phyloP scores from a whole-genome alignment of 2,113 vertebrate genomes.

The Falco punctatus region DNA sequence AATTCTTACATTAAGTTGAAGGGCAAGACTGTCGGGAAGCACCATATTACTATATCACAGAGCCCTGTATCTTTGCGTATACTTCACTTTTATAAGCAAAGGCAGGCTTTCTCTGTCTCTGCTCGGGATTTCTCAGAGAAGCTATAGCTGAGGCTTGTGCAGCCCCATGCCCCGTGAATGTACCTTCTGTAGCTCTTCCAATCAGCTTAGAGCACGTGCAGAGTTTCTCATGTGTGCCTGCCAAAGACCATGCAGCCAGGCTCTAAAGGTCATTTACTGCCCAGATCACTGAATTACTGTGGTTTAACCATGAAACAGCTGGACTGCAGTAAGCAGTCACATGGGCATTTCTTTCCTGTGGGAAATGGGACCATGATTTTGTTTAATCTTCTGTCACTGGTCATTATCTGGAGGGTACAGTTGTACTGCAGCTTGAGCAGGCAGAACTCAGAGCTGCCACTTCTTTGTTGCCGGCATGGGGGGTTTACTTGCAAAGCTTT shows the following conservation, averaged over 20 bases:
- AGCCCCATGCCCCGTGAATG: rapidly evolving
- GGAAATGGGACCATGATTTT: not conserved
- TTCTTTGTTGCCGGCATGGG: not conserved
- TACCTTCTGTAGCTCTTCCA: not conserved
- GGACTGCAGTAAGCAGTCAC: not conserved
- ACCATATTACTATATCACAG: not conserved
- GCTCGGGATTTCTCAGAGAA: not conserved
- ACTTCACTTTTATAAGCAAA: not conserved
- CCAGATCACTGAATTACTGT: not conserved
- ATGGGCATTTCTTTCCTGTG: not conserved
- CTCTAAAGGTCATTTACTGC: not conserved
- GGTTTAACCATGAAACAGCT: not conserved
- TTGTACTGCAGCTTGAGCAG: not conserved
- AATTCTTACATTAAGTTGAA: not conserved
- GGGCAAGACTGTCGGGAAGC: not conserved
- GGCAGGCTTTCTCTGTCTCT: not conserved
- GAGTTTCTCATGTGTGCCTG: not conserved
- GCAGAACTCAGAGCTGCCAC: not conserved
- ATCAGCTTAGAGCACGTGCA: rapidly evolving
- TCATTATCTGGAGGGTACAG: not conserved
- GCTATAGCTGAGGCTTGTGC: not conserved
- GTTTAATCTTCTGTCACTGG: not conserved
- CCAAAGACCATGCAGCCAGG: not conserved
- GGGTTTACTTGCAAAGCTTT: not conserved
- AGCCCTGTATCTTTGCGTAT: not conserved